Percentiles rank a stretch among this genome's conserved stretches.
These are phyloP conservation scores for Himalopsyche phryganea DNA, from an alignment of 1,140 invertebrate genomes.

Conservation along the genomic window DNA sequence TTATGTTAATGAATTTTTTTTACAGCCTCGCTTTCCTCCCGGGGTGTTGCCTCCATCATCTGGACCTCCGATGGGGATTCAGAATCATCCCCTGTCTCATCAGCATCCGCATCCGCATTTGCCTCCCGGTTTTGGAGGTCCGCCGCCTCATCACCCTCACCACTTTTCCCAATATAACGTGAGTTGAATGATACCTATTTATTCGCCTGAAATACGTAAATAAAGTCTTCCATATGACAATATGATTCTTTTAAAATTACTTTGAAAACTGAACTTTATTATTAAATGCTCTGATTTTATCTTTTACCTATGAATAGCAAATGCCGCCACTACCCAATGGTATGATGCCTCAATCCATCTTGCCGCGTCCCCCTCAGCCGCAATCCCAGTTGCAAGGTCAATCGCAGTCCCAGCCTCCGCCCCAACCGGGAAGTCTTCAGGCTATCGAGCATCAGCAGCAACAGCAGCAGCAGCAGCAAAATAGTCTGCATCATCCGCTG, in stretches of 20 bases:
- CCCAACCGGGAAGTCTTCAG: slow-evolving; percentile 4
- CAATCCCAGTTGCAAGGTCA: no score
- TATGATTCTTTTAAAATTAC: no score
- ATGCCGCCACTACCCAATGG: no score
- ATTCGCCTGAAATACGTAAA: no score
- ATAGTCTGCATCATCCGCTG: not conserved
- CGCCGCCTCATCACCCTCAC: slow-evolving; percentile 21
- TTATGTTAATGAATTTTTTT: slow-evolving; percentile 1
- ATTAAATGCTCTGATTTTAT: no score
- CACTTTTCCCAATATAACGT: slow-evolving; percentile 29
- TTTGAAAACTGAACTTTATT: no score
- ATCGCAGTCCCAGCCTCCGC: no score
- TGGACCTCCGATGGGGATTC: slow-evolving; percentile 14
- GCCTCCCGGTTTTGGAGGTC: slow-evolving; percentile 13
- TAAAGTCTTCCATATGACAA: no score
- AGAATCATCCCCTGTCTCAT: not conserved
- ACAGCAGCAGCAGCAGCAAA: slow-evolving; percentile 8
- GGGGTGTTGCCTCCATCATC: slow-evolving; percentile 16
- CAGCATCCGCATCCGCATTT: not conserved
- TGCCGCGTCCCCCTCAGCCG: no score
- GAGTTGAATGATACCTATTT: not conserved
- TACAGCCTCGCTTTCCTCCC: slow-evolving; percentile 21
- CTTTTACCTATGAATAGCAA: no score
- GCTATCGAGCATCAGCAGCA: slow-evolving; percentile 20
- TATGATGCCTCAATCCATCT: no score